Base-by-base conservation (phyloP, 2,113 vertebrate species). In the Sinocyclocheilus anophthalmus region DNA sequence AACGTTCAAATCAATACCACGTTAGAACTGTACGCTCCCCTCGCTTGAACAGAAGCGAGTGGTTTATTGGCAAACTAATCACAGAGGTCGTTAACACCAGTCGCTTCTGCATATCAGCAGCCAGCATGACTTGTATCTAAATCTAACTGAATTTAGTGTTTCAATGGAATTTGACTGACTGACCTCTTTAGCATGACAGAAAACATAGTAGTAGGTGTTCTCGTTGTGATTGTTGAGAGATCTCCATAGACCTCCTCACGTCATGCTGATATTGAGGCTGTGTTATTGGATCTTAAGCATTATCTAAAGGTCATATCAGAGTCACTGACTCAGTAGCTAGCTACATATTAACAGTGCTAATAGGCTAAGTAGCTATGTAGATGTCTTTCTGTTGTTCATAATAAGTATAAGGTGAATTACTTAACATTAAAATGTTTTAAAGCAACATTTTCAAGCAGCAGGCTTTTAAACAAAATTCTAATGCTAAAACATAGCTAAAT, bases 401-500 rank as follows among this genome's bases (percentile, higher is more conserved):
- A 33, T 20, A 16, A 72, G 8, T 22, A 39, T 39, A 72, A 39
- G 18, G 18, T 22, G 33, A 39, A 72, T 72, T 11, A 10, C 4
- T 20, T 70, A 2, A 22, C 4, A 39, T 39, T 37, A 37, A 37
- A 37, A 37, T 1, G 33, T 20, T 70, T 72, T 11, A 72, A 18
- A 26, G 26, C 26, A 26, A 26, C 26, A 26, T 26, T 26, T 26
- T 26, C 26, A 26, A 26, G 59, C 7, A 20, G 14, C 8, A 45
- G 37, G 14, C 8, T 42, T 63, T 63, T 22, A 63, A 24, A 26
- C 57, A 81, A 81, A n/a, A 39, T 59, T 18, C 50, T 39, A 57
- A 78, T 78, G 18, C 11, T 37, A 79, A 90, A 70, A 84, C 85
- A 85, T 39, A 88, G 69, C 85, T 88, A 73, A 90, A 91, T 88